Conservation (phyloP, 1,140 invertebrate genomes). For the Pectinophora gossypiella region DNA sequence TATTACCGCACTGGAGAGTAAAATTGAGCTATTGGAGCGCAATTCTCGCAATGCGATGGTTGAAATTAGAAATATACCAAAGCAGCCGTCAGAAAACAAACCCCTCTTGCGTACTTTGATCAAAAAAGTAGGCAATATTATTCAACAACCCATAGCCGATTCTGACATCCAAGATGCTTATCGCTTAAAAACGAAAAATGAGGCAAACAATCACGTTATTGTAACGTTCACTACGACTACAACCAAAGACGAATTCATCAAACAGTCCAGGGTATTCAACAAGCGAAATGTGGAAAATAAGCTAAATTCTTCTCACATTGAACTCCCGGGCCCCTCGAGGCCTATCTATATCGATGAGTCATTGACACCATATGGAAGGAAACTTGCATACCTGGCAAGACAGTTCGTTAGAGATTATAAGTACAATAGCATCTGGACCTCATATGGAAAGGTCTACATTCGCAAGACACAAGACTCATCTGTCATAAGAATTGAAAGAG, state of each 20-base stretch:
- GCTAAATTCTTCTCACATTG: conserved; percentile 2
- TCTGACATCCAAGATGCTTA: conserved; percentile 10
- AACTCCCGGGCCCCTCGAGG: neutral
- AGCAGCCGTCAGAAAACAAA: conserved; percentile 11
- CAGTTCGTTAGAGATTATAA: conserved; percentile 3
- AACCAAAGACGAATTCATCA: conserved; percentile 5
- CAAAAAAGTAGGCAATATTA: conserved; percentile 1
- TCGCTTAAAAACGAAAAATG: conserved; percentile 11
- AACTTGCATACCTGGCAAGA: neutral
- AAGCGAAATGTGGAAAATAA: conserved; percentile 7
- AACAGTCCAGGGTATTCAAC: conserved; percentile 6
- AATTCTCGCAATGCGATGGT: neutral
- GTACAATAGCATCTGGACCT: conserved; percentile 7
- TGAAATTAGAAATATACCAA: conserved; percentile 11
- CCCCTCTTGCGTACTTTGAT: neutral
- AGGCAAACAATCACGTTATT: conserved; percentile 5
- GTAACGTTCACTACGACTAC: conserved; percentile 7
- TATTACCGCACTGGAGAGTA: conserved; percentile 5
- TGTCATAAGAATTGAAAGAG: conserved; percentile 1
- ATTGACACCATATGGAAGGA: no score
- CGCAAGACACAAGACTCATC: conserved; percentile 6
- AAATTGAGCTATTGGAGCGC: conserved; percentile 8
- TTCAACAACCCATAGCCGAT: conserved; percentile 1
- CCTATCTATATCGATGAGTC: no score
- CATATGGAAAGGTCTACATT: conserved; percentile 8